Evolutionary conservation across 1,140 invertebrate species (phyloP), one percentile per base, ranked within the genome.

Genomic region (Drosophila seguyi): DNA sequence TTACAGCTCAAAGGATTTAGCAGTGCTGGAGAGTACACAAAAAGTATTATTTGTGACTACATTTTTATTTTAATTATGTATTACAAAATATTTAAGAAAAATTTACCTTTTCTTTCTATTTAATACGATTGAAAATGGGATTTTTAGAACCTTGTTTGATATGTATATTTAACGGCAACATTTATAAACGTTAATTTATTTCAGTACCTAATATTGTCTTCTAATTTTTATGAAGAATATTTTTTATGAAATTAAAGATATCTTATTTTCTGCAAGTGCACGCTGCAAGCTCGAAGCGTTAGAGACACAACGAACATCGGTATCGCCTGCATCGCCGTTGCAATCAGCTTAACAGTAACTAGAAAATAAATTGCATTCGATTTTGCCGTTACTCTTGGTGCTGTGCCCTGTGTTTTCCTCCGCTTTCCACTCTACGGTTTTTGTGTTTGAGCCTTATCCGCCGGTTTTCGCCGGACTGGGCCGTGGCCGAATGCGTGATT

Each of bases 301-400:
- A 31, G 36, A 75, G 63, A 57, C 65, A 36, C 42, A 38, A n/a
- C 47, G 63, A 69, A 41, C 42, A 69, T 61, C 39, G 52, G 34
- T 65, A 65, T 53, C 58, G 63, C 57, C 47, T 48, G 45, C 77
- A 74, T 81, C 65, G 82, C 44, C 47, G 84, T 77, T 87, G 84
- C 84, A 87, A 87, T 87, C 84, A 87, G 84, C 84, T 87, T 87
- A 87, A 87, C 84, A 78, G 84, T 87, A 87, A 87, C 84, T 87
- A 87, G 84, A 87, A 87, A 87, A 87, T 87, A 87, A 87, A 87
- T 87, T 87, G 84, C 84, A 87, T 87, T 87, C 84, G 84, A 87
- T 87, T 87, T 88, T 71, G 76, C 87, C 63, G 71, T 41, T 75
- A 29, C 59, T 63, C 52, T 55, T 55, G 52, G 20, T 16, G 50